Base-by-base conservation (phyloP, 2,888 invertebrate species). In the Nomada flava region DNA sequence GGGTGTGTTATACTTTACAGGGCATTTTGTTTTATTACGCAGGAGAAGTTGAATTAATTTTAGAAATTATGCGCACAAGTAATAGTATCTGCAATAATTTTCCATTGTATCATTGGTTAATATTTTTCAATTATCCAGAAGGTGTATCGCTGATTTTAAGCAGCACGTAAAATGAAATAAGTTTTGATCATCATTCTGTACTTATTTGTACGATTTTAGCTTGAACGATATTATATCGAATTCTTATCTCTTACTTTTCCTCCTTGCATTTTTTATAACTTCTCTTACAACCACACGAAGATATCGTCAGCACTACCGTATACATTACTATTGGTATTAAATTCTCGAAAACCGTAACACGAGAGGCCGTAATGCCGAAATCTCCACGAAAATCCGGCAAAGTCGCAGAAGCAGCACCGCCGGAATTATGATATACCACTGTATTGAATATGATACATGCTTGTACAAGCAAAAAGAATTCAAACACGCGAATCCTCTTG, bases 351-450 rank as follows among this genome's bases (percentile, higher is more conserved):
- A 5, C 53, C 50, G 79, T 80, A 80, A 80, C 62, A 50, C 23
- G 79, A 79, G 60, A 78, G 23, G 62, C 13, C 29, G n/a, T 70
- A 74, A 62, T 59, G 67, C 77, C 36, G 42, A 72, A 86, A 77
- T 76, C 67, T 74, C 23, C 53, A 11, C 76, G 60, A 67, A 77
- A 74, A 84, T 82, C 75, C 77, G n/a, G 20, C 10, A 64, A 42
- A 60, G 26, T 52, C 57, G 29, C 68, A 23, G 64, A 70, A 68
- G 62, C 63, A 74, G 52, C 50, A 53, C 55, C 64, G 68, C 63
- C 65, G 75, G 75, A 87, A 88, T 88, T 88, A 90, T 89, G 87
- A 91, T 89, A 89, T 87, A 91, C 88, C 87, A 82, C 81, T 89
- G 89, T 88, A 87, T 86, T 89, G 82, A 88, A 89, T 88, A 91